Evolutionary conservation across 2,888 invertebrate species (phyloP).

Genomic region (Caradrina clavipalpis): DNA sequence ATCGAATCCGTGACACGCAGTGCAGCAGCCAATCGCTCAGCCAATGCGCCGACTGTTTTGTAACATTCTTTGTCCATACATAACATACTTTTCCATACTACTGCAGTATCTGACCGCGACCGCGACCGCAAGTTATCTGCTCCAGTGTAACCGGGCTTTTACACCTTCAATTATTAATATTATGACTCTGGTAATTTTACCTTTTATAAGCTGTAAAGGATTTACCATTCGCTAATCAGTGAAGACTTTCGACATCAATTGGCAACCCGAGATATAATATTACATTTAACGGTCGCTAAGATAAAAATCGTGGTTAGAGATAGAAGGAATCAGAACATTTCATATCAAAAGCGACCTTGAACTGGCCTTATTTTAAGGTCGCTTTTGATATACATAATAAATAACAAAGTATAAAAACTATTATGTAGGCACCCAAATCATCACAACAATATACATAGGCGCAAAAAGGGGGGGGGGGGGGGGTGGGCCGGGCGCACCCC

Average conservation of each 20-base stretch:
- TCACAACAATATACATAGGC: slow-evolving; percentile 21
- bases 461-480: too few species aligned
- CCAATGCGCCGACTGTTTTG: too few species aligned
- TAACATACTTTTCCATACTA: too few species aligned
- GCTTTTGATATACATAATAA: not conserved
- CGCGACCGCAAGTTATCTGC: too few species aligned
- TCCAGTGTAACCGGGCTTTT: too few species aligned
- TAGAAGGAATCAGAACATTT: not conserved
- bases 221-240: not conserved
- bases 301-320: not conserved
- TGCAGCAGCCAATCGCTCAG: too few species aligned
- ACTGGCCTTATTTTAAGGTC: not conserved
- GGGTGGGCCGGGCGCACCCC: too few species aligned
- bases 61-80: too few species aligned
- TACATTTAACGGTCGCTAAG: not conserved
- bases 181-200: not conserved
- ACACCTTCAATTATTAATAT: not conserved
- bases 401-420: slow-evolving; percentile 15
- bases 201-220: not conserved
- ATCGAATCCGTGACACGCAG: too few species aligned
- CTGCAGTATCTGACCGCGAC: too few species aligned
- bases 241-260: not conserved
- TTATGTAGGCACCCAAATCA: slow-evolving; percentile 32
- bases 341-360: not conserved
- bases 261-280: not conserved